These are phyloP conservation scores for Drosophila takahashii DNA, from an alignment of 1,140 invertebrate species.

Conservation along the genomic window DNA sequence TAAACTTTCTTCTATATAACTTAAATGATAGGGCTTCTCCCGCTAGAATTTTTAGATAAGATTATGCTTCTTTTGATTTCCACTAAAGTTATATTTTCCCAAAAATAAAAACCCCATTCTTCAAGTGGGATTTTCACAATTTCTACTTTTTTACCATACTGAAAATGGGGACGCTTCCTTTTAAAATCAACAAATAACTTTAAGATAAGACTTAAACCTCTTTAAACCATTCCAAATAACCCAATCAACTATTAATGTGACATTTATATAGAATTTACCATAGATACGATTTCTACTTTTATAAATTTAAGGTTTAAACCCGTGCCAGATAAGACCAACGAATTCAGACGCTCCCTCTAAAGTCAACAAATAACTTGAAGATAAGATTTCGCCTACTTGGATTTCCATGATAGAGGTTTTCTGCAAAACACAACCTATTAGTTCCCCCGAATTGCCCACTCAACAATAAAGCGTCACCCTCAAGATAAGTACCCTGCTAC, in stretches of 20 bases:
- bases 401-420: background rate
- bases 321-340: background rate
- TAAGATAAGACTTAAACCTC: constrained; percentile 5
- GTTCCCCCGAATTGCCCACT: constrained; percentile 1
- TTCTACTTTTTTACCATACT: background rate
- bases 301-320: background rate
- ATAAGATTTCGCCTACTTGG: background rate
- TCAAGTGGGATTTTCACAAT: background rate
- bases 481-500: constrained; percentile 3
- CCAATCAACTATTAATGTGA: background rate
- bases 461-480: constrained; percentile 2
- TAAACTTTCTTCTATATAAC: background rate
- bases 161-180: constrained; percentile 10
- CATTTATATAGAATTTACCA: too few species aligned
- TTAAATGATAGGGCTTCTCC: background rate
- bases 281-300: background rate
- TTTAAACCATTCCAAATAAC: background rate
- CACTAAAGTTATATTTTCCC: background rate
- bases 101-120: background rate
- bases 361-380: constrained; percentile 7
- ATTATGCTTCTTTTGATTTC: background rate
- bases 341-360: background rate
- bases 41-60: background rate
- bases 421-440: background rate
- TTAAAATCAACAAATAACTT: constrained; percentile 13